Percentiles rank a stretch among this genome's conserved stretches.
These are phyloP conservation scores for Puffinus mauretanicus DNA, from an alignment of 2,113 vertebrate species.

Conservation along the genomic window DNA sequence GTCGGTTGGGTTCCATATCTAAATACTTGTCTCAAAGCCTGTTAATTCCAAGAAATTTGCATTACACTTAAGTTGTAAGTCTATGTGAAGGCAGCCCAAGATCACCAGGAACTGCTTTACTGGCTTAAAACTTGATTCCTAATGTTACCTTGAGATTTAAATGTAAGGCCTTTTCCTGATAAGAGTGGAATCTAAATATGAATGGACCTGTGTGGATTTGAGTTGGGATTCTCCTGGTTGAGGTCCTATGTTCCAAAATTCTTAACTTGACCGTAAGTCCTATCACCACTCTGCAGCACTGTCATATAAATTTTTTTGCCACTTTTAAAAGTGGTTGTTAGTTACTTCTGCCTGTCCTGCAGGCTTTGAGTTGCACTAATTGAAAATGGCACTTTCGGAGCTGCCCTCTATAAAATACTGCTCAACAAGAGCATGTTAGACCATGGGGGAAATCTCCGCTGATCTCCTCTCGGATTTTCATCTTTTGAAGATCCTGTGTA, in stretches of 20 bases:
- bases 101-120: background rate
- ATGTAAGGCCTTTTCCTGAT: background rate
- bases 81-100: background rate
- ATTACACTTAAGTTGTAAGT: background rate
- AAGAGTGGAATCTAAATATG: background rate
- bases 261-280: rapidly evolving
- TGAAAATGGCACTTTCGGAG: background rate
- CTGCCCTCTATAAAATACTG: background rate
- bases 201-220: background rate
- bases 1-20: background rate
- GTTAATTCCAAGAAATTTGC: background rate
- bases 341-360: background rate
- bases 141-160: background rate
- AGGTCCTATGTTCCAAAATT: background rate
- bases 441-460: background rate
- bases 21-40: background rate
- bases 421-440: background rate
- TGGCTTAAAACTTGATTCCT: background rate
- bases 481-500: background rate
- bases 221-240: background rate
- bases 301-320: background rate
- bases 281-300: background rate
- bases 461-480: background rate
- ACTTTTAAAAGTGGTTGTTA: background rate
- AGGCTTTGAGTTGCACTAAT: background rate